A percentile compares a stretch with the other conserved stretches of the same genome.
phyloP scores from a whole-genome alignment of 2,797 vertebrate genomes.

The Megalops cyprinoides region DNA sequence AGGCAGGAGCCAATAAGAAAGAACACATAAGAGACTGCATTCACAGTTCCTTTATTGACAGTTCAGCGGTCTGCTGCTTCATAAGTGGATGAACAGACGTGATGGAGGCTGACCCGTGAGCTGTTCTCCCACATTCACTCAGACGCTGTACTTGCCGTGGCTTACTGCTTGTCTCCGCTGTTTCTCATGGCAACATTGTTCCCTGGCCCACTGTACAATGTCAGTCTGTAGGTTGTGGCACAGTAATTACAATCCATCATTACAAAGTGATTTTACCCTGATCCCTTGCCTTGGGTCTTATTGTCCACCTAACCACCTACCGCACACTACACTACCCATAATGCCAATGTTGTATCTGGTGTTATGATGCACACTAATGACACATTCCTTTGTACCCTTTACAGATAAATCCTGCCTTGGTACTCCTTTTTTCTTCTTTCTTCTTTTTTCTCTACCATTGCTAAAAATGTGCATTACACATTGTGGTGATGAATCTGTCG shows the following conservation, averaged over 20 bases:
- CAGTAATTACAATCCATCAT: slow-evolving; percentile 56
- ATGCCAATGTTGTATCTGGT: not conserved
- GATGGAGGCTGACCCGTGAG: not conserved
- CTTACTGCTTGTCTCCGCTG: not conserved
- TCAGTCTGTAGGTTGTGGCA: slow-evolving; percentile 60
- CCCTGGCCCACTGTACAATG: slow-evolving; percentile 54
- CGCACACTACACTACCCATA: not conserved
- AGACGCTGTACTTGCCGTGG: not conserved
- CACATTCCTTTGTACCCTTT: not conserved
- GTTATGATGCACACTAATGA: not conserved
- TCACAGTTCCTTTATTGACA: not conserved
- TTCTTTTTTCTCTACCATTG: not conserved
- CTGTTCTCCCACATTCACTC: not conserved
- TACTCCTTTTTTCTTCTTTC: not conserved
- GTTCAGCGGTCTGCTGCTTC: not conserved
- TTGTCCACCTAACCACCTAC: not conserved
- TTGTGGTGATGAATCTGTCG: not conserved
- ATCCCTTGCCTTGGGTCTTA: slow-evolving; percentile 48
- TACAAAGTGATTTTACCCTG: slow-evolving; percentile 39
- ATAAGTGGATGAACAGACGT: not conserved
- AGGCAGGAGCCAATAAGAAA: not conserved
- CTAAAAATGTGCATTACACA: not conserved
- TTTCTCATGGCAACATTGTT: not conserved
- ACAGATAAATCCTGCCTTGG: not conserved
- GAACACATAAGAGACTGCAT: not conserved